phyloP scores from a whole-genome alignment of 2,888 invertebrate genomes.

The Tiphia femorata region DNA sequence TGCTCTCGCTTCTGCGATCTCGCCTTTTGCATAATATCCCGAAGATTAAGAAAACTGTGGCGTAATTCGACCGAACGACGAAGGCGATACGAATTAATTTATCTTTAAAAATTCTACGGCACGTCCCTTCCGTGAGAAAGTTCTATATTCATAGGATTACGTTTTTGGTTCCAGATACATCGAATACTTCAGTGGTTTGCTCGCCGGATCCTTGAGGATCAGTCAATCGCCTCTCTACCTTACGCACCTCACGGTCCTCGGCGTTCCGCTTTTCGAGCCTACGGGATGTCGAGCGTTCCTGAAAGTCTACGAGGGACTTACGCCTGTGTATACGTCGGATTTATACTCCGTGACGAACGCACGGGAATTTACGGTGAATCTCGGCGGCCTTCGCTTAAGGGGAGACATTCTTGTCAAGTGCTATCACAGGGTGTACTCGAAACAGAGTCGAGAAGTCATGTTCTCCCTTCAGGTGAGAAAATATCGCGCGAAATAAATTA shows the following conservation, averaged over 20 bases:
- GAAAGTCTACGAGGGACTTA: conserved; percentile 92
- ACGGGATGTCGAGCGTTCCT: conserved; percentile 82
- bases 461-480: conserved; percentile 63
- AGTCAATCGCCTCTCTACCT: conserved; percentile 89
- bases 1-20: too few species aligned
- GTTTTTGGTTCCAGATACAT: conserved; percentile 79
- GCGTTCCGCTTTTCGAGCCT: conserved; percentile 80
- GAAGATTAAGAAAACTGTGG: too few species aligned
- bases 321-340: conserved; percentile 88
- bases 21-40: too few species aligned
- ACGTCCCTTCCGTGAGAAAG: too few species aligned
- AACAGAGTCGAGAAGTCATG: conserved; percentile 66
- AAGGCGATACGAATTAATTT: too few species aligned
- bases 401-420: conserved; percentile 94
- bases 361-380: conserved; percentile 78
- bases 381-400: conserved; percentile 79
- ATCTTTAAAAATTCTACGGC: too few species aligned
- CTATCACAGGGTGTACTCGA: conserved; percentile 77
- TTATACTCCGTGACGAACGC: conserved; percentile 71
- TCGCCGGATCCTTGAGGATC: conserved; percentile 90
- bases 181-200: conserved; percentile 90
- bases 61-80: too few species aligned
- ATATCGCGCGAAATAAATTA: not conserved
- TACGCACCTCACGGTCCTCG: conserved; percentile 87
- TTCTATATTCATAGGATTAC: not conserved